These are phyloP conservation scores for Psammodynastes pulverulentus DNA, from an alignment of 2,113 vertebrate genomes.

Conservation along the genomic window DNA sequence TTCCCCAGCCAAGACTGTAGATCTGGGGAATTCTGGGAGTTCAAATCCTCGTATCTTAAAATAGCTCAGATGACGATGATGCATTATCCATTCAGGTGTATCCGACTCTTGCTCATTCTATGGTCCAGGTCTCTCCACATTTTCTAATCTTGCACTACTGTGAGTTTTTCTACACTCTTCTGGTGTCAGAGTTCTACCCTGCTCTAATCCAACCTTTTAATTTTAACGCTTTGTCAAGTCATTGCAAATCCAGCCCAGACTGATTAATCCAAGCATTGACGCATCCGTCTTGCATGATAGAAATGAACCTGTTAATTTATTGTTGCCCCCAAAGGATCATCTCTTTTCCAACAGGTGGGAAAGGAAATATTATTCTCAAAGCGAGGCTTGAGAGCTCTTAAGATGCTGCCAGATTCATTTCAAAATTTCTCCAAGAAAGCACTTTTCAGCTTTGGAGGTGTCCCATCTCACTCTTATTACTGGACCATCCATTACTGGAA, in stretches of 20 bases:
- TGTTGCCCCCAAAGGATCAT: neutral
- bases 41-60: neutral
- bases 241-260: neutral
- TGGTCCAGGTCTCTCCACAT: too few species aligned
- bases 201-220: neutral
- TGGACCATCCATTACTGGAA: too few species aligned
- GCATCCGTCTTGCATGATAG: fast-evolving
- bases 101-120: too few species aligned
- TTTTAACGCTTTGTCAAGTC: neutral
- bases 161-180: too few species aligned
- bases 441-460: too few species aligned
- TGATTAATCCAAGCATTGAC: too few species aligned
- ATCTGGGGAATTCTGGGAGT: neutral
- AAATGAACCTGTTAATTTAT: neutral
- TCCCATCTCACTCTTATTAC: too few species aligned
- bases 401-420: neutral
- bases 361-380: neutral
- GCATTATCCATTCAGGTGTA: too few species aligned
- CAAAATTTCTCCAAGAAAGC: neutral
- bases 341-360: neutral
- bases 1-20: neutral
- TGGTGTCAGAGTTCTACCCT: neutral
- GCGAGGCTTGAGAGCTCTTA: too few species aligned
- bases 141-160: too few species aligned
- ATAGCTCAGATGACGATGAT: neutral